A percentile compares a stretch with the other conserved stretches of the same genome.
Evolutionary conservation across 2,113 vertebrate species (phyloP).

Genomic region (Pionites leucogaster): DNA sequence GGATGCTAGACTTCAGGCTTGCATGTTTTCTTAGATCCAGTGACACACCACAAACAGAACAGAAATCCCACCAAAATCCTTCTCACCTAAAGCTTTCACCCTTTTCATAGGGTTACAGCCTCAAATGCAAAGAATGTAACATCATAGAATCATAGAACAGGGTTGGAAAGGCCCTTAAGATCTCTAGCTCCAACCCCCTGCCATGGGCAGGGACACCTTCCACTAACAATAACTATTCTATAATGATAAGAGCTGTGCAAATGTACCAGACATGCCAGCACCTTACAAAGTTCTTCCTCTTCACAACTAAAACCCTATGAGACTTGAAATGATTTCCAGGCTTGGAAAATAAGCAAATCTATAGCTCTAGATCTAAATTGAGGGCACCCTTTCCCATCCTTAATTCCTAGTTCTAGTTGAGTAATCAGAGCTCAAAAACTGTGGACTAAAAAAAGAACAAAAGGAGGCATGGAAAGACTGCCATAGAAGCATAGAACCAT

Average conservation of each 20-base stretch:
- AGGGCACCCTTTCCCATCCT: too few species aligned
- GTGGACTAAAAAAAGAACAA: too few species aligned
- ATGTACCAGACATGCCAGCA: background rate
- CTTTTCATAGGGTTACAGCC: background rate
- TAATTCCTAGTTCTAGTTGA: too few species aligned
- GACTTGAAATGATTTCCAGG: conserved; percentile 56
- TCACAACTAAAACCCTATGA: conserved; percentile 45
- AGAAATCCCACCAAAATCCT: background rate
- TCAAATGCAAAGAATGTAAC: background rate
- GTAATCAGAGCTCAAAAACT: too few species aligned
- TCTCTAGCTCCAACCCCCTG: too few species aligned
- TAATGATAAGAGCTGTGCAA: background rate
- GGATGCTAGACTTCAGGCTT: background rate
- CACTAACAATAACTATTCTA: too few species aligned
- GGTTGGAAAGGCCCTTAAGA: too few species aligned
- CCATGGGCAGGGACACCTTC: too few species aligned
- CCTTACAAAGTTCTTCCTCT: conserved; percentile 9
- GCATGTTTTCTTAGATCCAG: background rate
- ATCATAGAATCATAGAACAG: too few species aligned
- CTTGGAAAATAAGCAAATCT: background rate
- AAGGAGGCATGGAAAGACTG: too few species aligned
- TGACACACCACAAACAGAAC: background rate
- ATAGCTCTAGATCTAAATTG: too few species aligned
- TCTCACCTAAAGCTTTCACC: background rate
- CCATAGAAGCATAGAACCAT: too few species aligned